Base-by-base conservation (phyloP, 2,797 vertebrate genomes). In the Xerus rutilus region DNA sequence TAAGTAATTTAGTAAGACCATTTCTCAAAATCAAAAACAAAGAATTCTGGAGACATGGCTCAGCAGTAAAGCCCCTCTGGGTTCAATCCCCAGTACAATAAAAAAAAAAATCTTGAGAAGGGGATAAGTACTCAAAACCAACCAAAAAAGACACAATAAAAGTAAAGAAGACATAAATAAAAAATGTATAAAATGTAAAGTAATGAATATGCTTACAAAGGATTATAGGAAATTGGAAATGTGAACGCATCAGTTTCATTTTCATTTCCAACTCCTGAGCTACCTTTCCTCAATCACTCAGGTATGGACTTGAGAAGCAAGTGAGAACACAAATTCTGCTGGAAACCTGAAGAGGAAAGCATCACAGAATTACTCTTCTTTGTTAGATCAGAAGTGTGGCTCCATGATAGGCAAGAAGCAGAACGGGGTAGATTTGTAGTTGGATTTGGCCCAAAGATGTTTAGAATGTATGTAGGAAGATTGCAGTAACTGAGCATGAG, bases 291-390 rank as follows among this genome's bases (percentile, higher is more conserved):
- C 25, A 91, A 64, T 11, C 15, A 82, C 14, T 64, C 3, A 57
- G 30, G 1, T 1, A 7, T 30, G 0, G 6, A 13, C 10, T 67
- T 5, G 7, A 18, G 2, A 47, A n/a, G 30, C 25, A 39, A 47
- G 15, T 9, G 43, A 70, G 49, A 74, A 83, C 14, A 45, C 21
- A 28, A 9, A 32, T 7, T 21, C n/a, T 84, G 2, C 7, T 74
- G 43, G 32, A 93, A 49, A 49, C 2, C 18, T 28, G 17, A 76
- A 62, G 35, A 78, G 45, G 20, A 77, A 86, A 49, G 23, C 23
- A 64, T 5, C 2, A 9, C 6, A 47, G 21, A 67, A 67, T 32
- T 3, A 20, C 1, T 21, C 73, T 62, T 18, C 20, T 43, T 15
- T 43, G 13, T 74, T 69, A 74, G 47, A 39, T 43, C 21, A 73